Base-by-base conservation (phyloP, 2,113 vertebrate species). In the Plecturocebus donacophilus region DNA sequence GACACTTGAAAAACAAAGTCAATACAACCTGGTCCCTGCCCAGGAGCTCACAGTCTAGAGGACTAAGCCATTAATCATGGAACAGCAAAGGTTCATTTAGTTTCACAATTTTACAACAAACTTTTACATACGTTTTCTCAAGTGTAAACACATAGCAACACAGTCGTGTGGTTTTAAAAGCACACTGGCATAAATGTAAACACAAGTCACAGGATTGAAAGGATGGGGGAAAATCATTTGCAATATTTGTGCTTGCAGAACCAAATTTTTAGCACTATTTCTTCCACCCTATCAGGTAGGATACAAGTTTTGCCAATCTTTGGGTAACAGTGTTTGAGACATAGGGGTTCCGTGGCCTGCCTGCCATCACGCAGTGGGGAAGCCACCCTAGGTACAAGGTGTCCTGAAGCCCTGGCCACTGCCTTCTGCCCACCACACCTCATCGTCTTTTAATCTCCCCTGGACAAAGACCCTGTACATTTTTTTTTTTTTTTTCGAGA, bases 41-140 rank as follows among this genome's bases (percentile, higher is more conserved):
- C n/a, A 0, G 40, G 84, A 95, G 95, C 94, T 91, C 95, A 82
- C 91, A 77, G 80, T 81, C 92, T 93, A 92, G 30, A 0, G 38
- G 68, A 87, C 73, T 3, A 30, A 84, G 54, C 21, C 52, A 40
- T 27, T 20, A n/a, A 21, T 23, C 47, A 87, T 2, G 19, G 9
- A 38, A 87, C 38, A 23, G 77, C 13, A 3, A 45, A 85, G 77
- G 66, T 8, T 23, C 61, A 45, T 23, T 49, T n/a, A 38, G n/a
- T 30, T 1, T 82, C 94, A 93, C 27, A 35, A 85, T 32, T 94
- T 92, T 64, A 87, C 45, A 38, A 61, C 0, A 17, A 88, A 52
- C 23, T 70, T 35, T 87, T 54, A 32, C 0, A 5, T 23, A 76
- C 0, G 10, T 85, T 88, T 95, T 84, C 86, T 95, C 70, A 56